A percentile compares a stretch with the other conserved stretches of the same genome.
phyloP scores from a whole-genome alignment of 2,797 vertebrate genomes.

The Cetoscarus ocellatus region DNA sequence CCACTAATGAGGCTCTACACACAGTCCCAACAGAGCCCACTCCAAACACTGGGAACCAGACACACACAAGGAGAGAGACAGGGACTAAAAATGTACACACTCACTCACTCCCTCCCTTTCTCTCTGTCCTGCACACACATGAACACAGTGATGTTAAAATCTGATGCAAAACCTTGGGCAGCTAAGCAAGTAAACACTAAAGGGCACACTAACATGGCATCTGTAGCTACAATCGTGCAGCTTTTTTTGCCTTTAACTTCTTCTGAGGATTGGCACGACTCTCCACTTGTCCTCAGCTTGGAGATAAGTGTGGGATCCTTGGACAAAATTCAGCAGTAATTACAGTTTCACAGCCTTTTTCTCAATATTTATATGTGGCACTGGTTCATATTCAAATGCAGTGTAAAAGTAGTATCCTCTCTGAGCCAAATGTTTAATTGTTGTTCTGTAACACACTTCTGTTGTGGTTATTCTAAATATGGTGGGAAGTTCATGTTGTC shows the following conservation, averaged over 20 bases:
- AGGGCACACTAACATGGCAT: constrained; percentile 29
- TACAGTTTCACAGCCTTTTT: constrained; percentile 22
- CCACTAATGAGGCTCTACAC: constrained; percentile 79
- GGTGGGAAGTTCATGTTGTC: background rate
- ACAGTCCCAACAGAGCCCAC: constrained; percentile 69
- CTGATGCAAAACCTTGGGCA: constrained; percentile 35
- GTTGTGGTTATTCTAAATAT: constrained; percentile 1
- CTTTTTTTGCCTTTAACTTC: constrained; percentile 32
- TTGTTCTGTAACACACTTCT: background rate
- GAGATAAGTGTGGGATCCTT: constrained; percentile 33
- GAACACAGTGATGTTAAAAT: constrained; percentile 3
- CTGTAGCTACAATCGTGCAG: constrained; percentile 20
- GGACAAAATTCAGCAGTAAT: constrained; percentile 26
- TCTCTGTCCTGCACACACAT: background rate
- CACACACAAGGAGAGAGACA: constrained; percentile 43
- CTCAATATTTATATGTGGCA: constrained; percentile 20
- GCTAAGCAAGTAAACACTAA: constrained; percentile 37
- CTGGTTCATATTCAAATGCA: constrained; percentile 8
- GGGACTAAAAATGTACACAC: constrained; percentile 30
- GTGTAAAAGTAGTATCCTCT: constrained; percentile 7
- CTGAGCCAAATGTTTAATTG: background rate
- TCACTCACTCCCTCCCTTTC: background rate
- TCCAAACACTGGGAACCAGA: constrained; percentile 65
- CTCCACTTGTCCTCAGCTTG: constrained; percentile 22
- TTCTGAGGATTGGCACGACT: constrained; percentile 28